Conservation (phyloP, 1,140 invertebrate species). For the Drosophila repleta region DNA sequence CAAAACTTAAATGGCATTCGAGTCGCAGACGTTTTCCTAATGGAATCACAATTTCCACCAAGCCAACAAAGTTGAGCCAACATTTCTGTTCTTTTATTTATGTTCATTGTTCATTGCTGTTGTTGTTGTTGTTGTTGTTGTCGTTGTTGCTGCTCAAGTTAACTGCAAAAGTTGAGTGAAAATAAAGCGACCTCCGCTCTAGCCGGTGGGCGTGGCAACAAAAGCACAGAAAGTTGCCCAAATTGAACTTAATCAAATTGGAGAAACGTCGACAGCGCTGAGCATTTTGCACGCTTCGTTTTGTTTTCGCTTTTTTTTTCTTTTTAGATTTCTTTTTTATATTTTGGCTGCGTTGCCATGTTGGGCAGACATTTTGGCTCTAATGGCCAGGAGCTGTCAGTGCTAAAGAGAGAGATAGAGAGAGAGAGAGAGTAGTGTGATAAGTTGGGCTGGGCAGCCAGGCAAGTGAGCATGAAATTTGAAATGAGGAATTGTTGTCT, state of each 20-base stretch:
- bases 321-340: background rate
- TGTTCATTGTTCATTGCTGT: slow-evolving; percentile 2
- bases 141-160: slow-evolving; percentile 29
- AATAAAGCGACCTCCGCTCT: slow-evolving; percentile 57
- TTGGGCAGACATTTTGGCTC: slow-evolving; percentile 39
- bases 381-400: slow-evolving; percentile 28
- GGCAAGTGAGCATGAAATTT: slow-evolving; percentile 48
- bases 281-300: slow-evolving; percentile 65
- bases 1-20: slow-evolving; percentile 76
- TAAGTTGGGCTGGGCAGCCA: background rate
- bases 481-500: slow-evolving; percentile 40
- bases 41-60: slow-evolving; percentile 74
- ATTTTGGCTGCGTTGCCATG: slow-evolving; percentile 16
- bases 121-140: background rate
- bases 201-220: slow-evolving; percentile 50
- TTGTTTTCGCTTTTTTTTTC: slow-evolving; percentile 40
- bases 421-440: background rate
- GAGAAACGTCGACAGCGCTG: slow-evolving; percentile 63
- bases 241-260: slow-evolving; percentile 82
- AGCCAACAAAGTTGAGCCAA: slow-evolving; percentile 32
- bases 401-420: background rate
- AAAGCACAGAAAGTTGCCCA: slow-evolving; percentile 52
- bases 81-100: slow-evolving; percentile 34
- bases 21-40: slow-evolving; percentile 75
- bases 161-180: slow-evolving; percentile 73